These are phyloP conservation scores for Heliconius sara DNA, from an alignment of 2,888 invertebrate species.

Conservation along the genomic window DNA sequence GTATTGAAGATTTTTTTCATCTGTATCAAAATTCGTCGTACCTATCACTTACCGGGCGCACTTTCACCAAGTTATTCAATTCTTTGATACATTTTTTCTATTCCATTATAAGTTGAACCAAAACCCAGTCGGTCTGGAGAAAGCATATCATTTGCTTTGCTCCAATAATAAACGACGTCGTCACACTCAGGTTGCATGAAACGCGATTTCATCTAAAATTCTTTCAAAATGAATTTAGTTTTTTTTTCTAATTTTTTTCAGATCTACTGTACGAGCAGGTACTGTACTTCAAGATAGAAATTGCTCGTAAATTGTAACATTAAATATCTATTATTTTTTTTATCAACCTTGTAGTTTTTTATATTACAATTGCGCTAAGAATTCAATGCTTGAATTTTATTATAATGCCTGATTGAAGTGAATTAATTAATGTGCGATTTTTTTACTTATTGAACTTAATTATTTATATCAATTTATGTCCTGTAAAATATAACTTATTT, in stretches of 20 bases:
- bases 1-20: neutral
- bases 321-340: neutral
- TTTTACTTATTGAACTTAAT: neutral
- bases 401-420: neutral
- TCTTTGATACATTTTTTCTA: conserved; percentile 37
- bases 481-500: too few species aligned
- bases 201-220: conserved; percentile 49
- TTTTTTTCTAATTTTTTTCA: neutral
- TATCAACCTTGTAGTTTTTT: neutral
- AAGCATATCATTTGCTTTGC: conserved; percentile 75
- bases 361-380: neutral
- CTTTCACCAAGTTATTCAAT: conserved; percentile 40
- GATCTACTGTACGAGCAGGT: neutral
- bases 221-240: conserved; percentile 4
- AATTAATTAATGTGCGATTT: neutral
- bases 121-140: conserved; percentile 55
- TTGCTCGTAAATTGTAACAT: neutral
- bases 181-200: conserved; percentile 57
- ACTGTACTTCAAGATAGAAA: neutral
- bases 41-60: conserved; percentile 25
- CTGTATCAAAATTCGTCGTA: conserved; percentile 12
- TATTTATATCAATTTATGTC: too few species aligned
- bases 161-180: conserved; percentile 69
- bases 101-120: conserved; percentile 41
- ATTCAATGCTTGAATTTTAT: neutral